Evolutionary conservation across 2,888 invertebrate species (phyloP).

Genomic region (Danaus chrysippus): DNA sequence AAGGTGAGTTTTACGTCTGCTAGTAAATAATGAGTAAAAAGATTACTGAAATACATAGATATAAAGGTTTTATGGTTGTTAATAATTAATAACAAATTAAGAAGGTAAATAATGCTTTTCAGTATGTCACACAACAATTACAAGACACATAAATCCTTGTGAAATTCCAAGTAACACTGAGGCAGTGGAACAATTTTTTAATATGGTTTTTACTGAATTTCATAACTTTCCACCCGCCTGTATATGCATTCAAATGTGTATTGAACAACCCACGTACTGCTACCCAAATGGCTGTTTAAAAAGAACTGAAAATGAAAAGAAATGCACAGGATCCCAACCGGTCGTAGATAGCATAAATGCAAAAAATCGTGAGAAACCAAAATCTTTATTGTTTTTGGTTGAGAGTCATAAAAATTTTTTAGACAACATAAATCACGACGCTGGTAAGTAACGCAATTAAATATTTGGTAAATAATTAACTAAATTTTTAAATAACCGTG

Average conservation of each 20-base stretch:
- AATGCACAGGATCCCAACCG: conserved; percentile 16
- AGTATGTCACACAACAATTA: conserved; percentile 37
- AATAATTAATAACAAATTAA: neutral
- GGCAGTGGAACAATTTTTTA: conserved; percentile 61
- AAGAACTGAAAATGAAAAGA: conserved; percentile 37
- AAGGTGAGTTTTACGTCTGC: no score
- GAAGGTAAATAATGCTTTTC: conserved; percentile 23
- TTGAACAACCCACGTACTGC: conserved; percentile 58
- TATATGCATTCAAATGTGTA: conserved; percentile 65
- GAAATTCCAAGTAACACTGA: conserved; percentile 41
- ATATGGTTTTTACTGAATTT: conserved; percentile 61
- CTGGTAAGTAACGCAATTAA: conserved; percentile 19
- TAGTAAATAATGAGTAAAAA: no score
- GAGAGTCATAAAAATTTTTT: conserved; percentile 46
- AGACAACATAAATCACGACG: conserved; percentile 34
- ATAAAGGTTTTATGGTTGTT: neutral
- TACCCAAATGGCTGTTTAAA: conserved; percentile 64
- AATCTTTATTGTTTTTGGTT: conserved; percentile 43
- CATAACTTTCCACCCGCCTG: conserved; percentile 55
- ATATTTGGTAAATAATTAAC: no score
- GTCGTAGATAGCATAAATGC: conserved; percentile 15
- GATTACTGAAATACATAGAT: no score
- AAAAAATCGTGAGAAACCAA: conserved; percentile 34
- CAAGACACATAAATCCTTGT: conserved; percentile 34
- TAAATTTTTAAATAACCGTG: no score